A percentile compares a stretch with the other conserved stretches of the same genome.
phyloP scores from a whole-genome alignment of 2,113 vertebrate species.

The Candoia aspera region DNA sequence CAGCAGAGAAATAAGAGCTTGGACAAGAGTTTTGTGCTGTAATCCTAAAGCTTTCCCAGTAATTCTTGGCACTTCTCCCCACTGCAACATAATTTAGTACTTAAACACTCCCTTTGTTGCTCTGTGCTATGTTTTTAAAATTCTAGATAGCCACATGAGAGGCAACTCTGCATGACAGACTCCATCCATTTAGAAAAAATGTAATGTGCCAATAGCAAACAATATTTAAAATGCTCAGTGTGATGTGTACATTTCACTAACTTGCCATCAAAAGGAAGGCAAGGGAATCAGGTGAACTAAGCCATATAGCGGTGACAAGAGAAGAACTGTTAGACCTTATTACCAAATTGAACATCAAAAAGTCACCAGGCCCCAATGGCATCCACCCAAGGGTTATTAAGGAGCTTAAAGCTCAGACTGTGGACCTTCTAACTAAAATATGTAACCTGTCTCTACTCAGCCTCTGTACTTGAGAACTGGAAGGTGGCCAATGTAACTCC shows the following conservation, averaged over 20 bases:
- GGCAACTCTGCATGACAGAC: conserved; percentile 38
- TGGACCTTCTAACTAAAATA: neutral
- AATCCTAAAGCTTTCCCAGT: conserved; percentile 49
- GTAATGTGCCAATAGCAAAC: conserved; percentile 18
- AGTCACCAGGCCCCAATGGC: neutral
- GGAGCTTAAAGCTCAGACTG: neutral
- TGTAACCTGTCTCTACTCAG: neutral
- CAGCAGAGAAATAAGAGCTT: neutral
- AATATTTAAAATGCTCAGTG: neutral
- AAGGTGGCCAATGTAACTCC: neutral
- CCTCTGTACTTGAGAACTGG: neutral
- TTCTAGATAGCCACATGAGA: conserved; percentile 53
- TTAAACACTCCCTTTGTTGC: conserved; percentile 53
- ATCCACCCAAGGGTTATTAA: neutral
- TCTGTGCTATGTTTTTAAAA: conserved; percentile 44
- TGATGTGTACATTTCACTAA: conserved; percentile 12
- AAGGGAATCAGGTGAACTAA: neutral
- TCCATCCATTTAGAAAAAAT: conserved; percentile 32
- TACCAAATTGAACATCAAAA: neutral
- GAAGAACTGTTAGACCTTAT: neutral
- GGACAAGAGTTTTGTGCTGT: conserved; percentile 30
- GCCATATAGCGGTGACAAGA: neutral
- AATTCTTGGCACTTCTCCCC: conserved; percentile 45
- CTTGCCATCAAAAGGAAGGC: conserved; percentile 14
- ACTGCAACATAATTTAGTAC: conserved; percentile 51